Base-by-base conservation (phyloP, 1,140 invertebrate species). In the Sycophaga agraensis region DNA sequence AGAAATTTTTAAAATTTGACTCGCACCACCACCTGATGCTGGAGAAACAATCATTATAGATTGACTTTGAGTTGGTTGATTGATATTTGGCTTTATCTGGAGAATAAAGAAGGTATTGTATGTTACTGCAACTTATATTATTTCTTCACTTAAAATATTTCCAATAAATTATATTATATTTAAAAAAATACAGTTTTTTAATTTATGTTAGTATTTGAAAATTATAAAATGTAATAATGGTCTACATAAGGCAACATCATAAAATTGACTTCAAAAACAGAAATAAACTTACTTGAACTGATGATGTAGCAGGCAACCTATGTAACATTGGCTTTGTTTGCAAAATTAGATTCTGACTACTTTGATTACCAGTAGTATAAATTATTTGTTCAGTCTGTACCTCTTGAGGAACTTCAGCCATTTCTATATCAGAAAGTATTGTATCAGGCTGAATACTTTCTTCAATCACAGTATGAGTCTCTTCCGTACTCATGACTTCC, bases 41-140 rank as follows among this genome's bases (percentile, higher is more conserved):
- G 79, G 78, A 22, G 78, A 76, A 0, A 81, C 77, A 59, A 81
- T 80, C 79, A 81, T 80, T 17, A 80, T 79, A 9, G 79, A 80
- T 42, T 81, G 79, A 64, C 76, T 80, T 46, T 81, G 79, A 1
- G 69, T 63, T 39, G 71, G 63, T 26, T 73, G 71, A 16, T 63
- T 59, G 24, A 68, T 40, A 58, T 45, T 76, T n/a, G 73, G 54
- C 59, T 80, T 79, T 19, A 77, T 71, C 77, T 79, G 12, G 12
- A 14, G 28, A 26, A 53, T 50, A 53, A 24, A 22, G 12, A 2
- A 31, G 4, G 4, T 31, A 31, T 31, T 31, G 28, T 6, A 6
- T 31, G 28, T 31, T 31, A 6, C 11, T 31, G 28, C 4, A 31
- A 31, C 4, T 31, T 31, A 6, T 31, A 4, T 6, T 31, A 4